Percentiles rank a stretch among this genome's conserved stretches.
Conservation (phyloP, 2,113 vertebrate genomes). For the Centrocercus urophasianus region DNA sequence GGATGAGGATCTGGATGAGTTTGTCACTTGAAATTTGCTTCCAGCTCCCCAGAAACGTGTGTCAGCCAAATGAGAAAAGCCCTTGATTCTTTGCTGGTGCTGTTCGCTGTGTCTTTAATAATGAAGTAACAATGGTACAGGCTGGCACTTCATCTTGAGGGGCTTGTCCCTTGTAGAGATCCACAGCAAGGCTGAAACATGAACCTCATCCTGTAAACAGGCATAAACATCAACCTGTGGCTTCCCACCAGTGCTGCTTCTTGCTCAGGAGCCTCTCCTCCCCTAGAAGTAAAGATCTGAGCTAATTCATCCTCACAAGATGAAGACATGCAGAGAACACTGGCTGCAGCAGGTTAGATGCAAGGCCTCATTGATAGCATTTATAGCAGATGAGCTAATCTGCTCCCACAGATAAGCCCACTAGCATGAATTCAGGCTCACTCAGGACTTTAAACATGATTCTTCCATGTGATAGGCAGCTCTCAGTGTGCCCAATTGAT, state of each 20-base stretch:
- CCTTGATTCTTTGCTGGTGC: neutral
- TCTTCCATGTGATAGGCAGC: neutral
- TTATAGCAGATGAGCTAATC: neutral
- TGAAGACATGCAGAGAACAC: neutral
- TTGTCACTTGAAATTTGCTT: slow-evolving; percentile 18
- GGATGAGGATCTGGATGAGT: neutral
- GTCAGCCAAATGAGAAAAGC: neutral
- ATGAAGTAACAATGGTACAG: neutral
- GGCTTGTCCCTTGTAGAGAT: neutral
- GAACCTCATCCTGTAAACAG: neutral
- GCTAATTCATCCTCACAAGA: neutral
- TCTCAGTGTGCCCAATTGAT: too few species aligned
- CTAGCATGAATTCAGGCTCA: neutral
- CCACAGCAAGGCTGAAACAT: neutral
- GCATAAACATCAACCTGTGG: accelerated
- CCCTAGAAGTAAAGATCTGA: neutral
- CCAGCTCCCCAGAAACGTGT: neutral
- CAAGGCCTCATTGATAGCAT: neutral
- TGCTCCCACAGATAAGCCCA: neutral
- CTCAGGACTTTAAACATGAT: neutral
- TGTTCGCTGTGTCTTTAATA: neutral
- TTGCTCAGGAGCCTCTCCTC: neutral
- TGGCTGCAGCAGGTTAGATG: neutral
- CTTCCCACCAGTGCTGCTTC: neutral
- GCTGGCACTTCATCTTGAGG: neutral